Evolutionary conservation across 2,113 vertebrate genomes (phyloP).

Genomic region (Columba livia): DNA sequence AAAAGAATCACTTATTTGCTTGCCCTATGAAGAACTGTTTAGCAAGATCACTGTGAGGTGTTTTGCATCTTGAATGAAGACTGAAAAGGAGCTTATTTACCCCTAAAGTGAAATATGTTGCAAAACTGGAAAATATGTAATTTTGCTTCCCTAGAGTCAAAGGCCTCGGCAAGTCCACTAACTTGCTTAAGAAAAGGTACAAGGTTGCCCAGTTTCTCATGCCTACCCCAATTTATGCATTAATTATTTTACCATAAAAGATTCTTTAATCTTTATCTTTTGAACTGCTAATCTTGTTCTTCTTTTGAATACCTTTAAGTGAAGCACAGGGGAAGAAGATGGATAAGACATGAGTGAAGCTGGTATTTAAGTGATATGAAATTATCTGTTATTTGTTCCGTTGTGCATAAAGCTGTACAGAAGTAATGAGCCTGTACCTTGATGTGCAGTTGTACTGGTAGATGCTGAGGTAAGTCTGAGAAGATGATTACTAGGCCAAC

Average conservation of each 20-base stretch:
- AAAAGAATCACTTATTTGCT: conserved; percentile 61
- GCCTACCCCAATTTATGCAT: background rate
- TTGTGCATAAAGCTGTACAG: background rate
- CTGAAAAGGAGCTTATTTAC: conserved; percentile 37
- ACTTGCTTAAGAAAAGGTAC: background rate
- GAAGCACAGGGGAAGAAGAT: background rate
- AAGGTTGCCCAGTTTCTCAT: background rate
- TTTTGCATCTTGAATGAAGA: conserved; percentile 44
- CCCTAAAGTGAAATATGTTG: conserved; percentile 31
- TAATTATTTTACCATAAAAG: background rate
- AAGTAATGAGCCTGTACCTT: background rate
- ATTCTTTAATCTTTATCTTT: background rate
- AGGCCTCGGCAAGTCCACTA: background rate
- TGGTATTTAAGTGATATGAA: background rate
- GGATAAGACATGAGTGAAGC: background rate
- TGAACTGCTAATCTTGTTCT: background rate
- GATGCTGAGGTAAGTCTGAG: background rate
- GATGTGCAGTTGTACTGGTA: background rate
- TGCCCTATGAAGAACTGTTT: conserved; percentile 40
- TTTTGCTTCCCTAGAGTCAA: background rate
- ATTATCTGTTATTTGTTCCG: background rate
- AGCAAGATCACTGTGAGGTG: conserved; percentile 24
- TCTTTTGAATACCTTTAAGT: background rate
- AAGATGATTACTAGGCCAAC: background rate
- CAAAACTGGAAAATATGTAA: conserved; percentile 43